Base-by-base conservation (phyloP, 1,140 invertebrate genomes). In the Aphidius gifuensis region DNA sequence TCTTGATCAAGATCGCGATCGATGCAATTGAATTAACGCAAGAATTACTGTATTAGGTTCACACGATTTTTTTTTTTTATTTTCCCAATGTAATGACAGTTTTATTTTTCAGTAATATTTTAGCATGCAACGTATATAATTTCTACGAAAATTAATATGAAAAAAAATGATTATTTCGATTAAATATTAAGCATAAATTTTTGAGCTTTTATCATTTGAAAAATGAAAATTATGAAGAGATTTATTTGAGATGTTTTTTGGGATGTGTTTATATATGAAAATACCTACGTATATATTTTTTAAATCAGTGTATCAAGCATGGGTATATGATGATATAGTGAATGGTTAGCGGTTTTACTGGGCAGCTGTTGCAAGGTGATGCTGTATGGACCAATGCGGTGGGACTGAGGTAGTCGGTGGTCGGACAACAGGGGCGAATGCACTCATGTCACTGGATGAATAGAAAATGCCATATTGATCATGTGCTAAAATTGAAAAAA, bases 351-450 rank as follows among this genome's bases (percentile, higher is more conserved):
- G 23, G 23, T 32, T 3, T 80, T 83, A 83, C 75, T 83, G 81
- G 70, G 83, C 81, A 70, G 83, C 79, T 74, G 82, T 78, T 67
- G 82, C 82, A 70, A 81, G 81, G 74, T 82, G 81, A 77, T 78
- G 74, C 76, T 80, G 76, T 82, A 83, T 83, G 82, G 83, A 79
- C 82, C 75, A 80, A 81, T 83, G 77, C 76, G 78, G 78, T 83
- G 81, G 75, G 82, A 82, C 79, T 74, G 77, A 79, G 75, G 80
- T 82, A 71, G 81, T 81, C 77, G 80, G 79, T 74, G 80, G 80
- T 75, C 84, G 79, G 77, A 85, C 78, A 77, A 85, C 83, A 70
- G 85, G 83, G 71, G 85, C 82, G 80, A 87, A 85, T 73, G 85
- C 83, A 81, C 84, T 85, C 75, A 76, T 74, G 71, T 80, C 78